Evolutionary conservation across 2,888 invertebrate species (phyloP), one percentile per base, ranked within the genome.

Genomic region (Sceliomorpha sp.): DNA sequence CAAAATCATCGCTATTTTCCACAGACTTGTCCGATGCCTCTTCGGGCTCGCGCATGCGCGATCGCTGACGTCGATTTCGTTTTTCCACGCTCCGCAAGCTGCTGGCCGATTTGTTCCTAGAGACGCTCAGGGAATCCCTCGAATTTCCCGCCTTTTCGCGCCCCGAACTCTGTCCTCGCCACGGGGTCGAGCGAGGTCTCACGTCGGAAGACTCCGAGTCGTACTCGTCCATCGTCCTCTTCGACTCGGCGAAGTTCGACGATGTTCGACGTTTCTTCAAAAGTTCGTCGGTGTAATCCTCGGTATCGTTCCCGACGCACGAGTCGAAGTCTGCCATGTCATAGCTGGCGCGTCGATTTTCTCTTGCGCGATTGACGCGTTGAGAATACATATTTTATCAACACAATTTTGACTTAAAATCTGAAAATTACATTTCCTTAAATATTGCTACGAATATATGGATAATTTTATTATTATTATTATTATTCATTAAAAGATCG

Each of bases 151-250:
- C 45, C 50, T 59, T 42, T 53, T 66, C 58, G 29, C 48, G 34
- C 12, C 44, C 29, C 10, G 42, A 24, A 45, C 29, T 53, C 27
- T 26, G 29, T 42, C 47, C 15, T 36, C 60, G 29, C 29, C 55
- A 37, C 5, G 50, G 50, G 15, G 55, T 55, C 14, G 55, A 39
- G 1, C 45, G 39, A 12, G 53, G 55, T 47, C 36, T 60, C 5
- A 50, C 10, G n/a, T 68, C 59, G 26, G 63, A 53, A 32, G 37
- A 67, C 42, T 64, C 64, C 6, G 68, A 64, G 24, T 75, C 56
- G 14, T 59, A 62, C 6, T 55, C 55, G 20, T 51, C 51, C 8
- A 42, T 31, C 27, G 40, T 26, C 24, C 42, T 42, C 2, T 2
- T 24, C 15, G 17, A 32, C 20, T 31, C 48, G 2, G 13, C 32